phyloP scores from a whole-genome alignment of 1,140 invertebrate genomes.

The Cydia strobilella region DNA sequence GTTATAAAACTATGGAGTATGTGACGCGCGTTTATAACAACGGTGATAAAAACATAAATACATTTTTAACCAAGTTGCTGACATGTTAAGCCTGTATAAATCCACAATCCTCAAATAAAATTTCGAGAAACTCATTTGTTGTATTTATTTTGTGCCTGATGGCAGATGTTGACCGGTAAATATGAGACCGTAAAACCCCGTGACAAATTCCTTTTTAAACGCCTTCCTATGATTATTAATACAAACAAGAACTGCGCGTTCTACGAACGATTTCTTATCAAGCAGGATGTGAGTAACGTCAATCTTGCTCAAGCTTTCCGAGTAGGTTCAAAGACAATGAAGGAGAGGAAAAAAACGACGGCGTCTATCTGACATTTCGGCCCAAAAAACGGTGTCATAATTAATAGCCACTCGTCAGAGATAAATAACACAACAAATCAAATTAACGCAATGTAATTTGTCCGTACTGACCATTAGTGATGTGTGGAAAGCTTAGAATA shows the following conservation, averaged over 20 bases:
- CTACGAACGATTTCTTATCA: conserved; percentile 49
- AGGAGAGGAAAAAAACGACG: conserved; percentile 12
- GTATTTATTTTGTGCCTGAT: not conserved
- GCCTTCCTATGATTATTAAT: conserved; percentile 17
- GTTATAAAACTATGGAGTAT: too few species aligned
- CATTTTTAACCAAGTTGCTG: too few species aligned
- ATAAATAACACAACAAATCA: not conserved
- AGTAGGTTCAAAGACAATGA: conserved; percentile 25
- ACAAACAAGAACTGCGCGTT: conserved; percentile 32
- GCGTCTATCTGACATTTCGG: conserved; percentile 38
- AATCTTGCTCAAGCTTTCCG: conserved; percentile 40
- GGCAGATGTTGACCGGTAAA: conserved; percentile 31
- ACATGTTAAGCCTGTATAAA: too few species aligned
- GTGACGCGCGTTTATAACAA: too few species aligned
- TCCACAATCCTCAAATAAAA: too few species aligned
- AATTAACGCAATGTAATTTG: conserved; percentile 8
- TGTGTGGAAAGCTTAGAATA: not conserved
- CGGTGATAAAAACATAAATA: too few species aligned
- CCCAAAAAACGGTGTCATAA: conserved; percentile 43
- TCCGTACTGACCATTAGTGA: not conserved
- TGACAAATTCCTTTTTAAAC: conserved; percentile 16
- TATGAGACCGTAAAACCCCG: conserved; percentile 24
- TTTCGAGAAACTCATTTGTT: too few species aligned
- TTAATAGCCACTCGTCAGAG: conserved; percentile 22
- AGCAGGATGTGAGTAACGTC: conserved; percentile 45